Conservation (phyloP, 2,113 vertebrate genomes). For the Artemisiospiza belli region DNA sequence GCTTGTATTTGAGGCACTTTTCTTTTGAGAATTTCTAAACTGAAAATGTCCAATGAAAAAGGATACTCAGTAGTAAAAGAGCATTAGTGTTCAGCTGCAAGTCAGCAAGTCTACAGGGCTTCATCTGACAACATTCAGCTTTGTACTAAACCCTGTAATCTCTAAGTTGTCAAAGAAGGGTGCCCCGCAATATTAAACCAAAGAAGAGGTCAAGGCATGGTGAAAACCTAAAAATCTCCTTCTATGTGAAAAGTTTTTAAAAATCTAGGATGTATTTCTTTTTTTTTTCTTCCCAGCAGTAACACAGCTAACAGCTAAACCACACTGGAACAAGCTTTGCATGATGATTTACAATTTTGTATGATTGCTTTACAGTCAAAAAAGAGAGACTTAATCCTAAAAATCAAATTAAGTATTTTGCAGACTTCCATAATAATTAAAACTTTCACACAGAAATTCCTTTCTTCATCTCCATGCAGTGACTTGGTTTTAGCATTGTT, state of each 20-base stretch:
- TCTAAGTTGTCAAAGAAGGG: neutral
- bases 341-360: fast-evolving
- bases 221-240: neutral
- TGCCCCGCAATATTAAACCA: neutral
- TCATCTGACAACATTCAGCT: neutral
- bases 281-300: neutral
- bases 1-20: neutral
- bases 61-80: neutral
- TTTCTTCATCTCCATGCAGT: neutral
- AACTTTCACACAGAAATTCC: neutral
- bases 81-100: neutral
- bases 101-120: neutral
- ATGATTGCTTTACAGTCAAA: neutral
- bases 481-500: neutral
- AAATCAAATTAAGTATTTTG: neutral
- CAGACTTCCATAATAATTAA: neutral
- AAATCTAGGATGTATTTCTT: neutral
- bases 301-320: neutral
- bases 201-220: neutral
- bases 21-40: neutral
- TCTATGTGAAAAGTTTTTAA: neutral
- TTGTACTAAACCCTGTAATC: neutral
- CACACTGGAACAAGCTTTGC: neutral
- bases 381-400: neutral
- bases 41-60: neutral